Base-by-base conservation (phyloP, 2,888 invertebrate species). In the Carterocephalus palaemon region DNA sequence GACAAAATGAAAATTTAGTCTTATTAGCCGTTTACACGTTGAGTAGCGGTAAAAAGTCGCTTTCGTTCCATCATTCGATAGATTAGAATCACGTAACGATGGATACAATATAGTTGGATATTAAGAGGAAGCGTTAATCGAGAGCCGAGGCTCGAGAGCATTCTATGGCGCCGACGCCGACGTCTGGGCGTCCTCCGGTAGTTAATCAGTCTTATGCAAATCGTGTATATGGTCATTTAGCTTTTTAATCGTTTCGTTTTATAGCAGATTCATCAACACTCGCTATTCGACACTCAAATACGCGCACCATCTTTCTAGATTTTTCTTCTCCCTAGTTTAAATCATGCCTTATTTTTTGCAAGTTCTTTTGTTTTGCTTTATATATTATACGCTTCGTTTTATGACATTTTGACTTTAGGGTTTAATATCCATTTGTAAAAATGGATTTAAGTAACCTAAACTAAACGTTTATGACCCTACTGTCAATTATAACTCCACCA, bases 141-240 rank as follows among this genome's bases (percentile, higher is more conserved):
- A 57, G n/a, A n/a, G n/a, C n/a, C n/a, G n/a, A n/a, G n/a, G n/a
- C n/a, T n/a, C n/a, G n/a, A n/a, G 69, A 67, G 66, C 71, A 77
- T 80, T 81, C 74, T 73, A 66, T 56, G 60, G 55, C 51, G 48
- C 58, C 59, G 60, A 55, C 51, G 48, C 58, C 59, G 61, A 59
- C 58, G 64, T 67, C 67, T 68, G 56, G 61, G 57, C 62, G 64
- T 71, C 65, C 66, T 67, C 67, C 57, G 57, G 49, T 74, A 71
- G 76, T 74, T 74, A 73, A 72, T 74, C 55, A 70, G 63, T 68
- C 62, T 69, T 77, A 82, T 79, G 80, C 75, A 79, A 82, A 82
- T 81, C 60, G 73, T 60, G 67, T 67, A 65, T 49, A 70, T 70
- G 64, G 62, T 70, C 70, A 70, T 70, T 74, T 64, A 69, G 69